Conservation (phyloP, 1,140 invertebrate genomes). For the Contarinia nasturtii region DNA sequence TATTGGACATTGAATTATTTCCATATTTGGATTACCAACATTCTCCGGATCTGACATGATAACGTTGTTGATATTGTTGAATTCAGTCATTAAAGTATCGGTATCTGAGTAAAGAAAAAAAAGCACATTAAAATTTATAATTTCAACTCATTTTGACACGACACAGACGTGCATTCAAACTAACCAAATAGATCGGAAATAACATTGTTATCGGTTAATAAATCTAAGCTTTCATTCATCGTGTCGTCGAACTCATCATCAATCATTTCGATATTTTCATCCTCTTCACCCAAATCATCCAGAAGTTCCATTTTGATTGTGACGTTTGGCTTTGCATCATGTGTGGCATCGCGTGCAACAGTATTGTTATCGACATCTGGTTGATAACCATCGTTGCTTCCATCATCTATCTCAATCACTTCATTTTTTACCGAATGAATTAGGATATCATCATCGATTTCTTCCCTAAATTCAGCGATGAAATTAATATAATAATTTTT, state of each 20-base stretch:
- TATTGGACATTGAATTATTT: constrained; percentile 23
- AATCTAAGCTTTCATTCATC: not conserved
- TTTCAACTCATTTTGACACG: constrained; percentile 13
- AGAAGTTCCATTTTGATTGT: constrained; percentile 17
- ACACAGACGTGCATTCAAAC: too few species aligned
- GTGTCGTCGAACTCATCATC: constrained; percentile 19
- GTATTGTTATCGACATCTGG: not conserved
- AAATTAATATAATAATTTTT: too few species aligned
- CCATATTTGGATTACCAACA: constrained; percentile 7
- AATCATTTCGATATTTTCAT: constrained; percentile 16
- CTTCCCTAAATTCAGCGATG: too few species aligned
- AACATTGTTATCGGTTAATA: constrained; percentile 11
- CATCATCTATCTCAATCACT: constrained; percentile 10
- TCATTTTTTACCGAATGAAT: constrained; percentile 3
- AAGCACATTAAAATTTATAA: constrained; percentile 7
- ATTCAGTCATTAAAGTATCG: not conserved
- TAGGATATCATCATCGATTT: constrained; percentile 7
- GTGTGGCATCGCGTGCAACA: constrained; percentile 1
- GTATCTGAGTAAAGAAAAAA: constrained; percentile 4
- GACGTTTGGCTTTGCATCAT: constrained; percentile 1
- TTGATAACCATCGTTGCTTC: constrained; percentile 4
- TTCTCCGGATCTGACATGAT: constrained; percentile 3
- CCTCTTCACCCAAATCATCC: constrained; percentile 7
- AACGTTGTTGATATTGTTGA: constrained; percentile 1
- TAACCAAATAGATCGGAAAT: constrained; percentile 15